Conservation (phyloP, 1,140 invertebrate genomes). For the Drosophila triauraria region DNA sequence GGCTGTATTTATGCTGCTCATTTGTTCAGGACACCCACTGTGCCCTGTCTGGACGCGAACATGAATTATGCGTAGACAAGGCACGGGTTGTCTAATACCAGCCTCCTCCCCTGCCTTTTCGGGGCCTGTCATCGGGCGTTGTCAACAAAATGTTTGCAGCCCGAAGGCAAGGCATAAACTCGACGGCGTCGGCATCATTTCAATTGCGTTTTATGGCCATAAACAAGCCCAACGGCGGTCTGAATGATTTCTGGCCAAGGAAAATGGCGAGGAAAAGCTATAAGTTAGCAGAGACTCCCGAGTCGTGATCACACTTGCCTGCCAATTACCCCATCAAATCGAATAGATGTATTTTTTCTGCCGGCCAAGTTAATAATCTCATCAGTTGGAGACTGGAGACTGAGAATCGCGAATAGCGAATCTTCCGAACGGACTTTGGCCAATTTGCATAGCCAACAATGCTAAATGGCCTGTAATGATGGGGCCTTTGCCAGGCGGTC, state of each 20-base stretch:
- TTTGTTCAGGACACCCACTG: constrained; percentile 39
- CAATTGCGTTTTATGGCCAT: constrained; percentile 74
- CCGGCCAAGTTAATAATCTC: constrained; percentile 64
- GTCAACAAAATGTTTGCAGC: constrained; percentile 50
- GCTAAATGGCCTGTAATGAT: constrained; percentile 53
- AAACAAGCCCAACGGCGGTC: constrained; percentile 48
- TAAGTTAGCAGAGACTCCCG: constrained; percentile 26
- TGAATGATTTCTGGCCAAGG: constrained; percentile 31
- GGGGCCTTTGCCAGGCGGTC: constrained; percentile 29
- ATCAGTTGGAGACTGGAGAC: constrained; percentile 45
- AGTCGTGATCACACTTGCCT: constrained; percentile 57
- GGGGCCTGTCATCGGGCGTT: constrained; percentile 47
- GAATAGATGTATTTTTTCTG: constrained; percentile 7
- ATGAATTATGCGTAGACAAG: constrained; percentile 74
- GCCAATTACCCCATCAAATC: constrained; percentile 48
- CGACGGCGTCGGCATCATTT: constrained; percentile 57
- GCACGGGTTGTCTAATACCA: constrained; percentile 11
- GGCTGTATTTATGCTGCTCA: not conserved
- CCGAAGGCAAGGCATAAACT: constrained; percentile 13
- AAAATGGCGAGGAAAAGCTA: constrained; percentile 20
- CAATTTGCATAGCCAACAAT: constrained; percentile 61
- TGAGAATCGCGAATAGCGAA: constrained; percentile 19
- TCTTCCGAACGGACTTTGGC: constrained; percentile 19
- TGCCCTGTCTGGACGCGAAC: constrained; percentile 28
- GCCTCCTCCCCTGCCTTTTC: not conserved